phyloP scores from a whole-genome alignment of 2,113 vertebrate species.

The Bagarius yarrelli region DNA sequence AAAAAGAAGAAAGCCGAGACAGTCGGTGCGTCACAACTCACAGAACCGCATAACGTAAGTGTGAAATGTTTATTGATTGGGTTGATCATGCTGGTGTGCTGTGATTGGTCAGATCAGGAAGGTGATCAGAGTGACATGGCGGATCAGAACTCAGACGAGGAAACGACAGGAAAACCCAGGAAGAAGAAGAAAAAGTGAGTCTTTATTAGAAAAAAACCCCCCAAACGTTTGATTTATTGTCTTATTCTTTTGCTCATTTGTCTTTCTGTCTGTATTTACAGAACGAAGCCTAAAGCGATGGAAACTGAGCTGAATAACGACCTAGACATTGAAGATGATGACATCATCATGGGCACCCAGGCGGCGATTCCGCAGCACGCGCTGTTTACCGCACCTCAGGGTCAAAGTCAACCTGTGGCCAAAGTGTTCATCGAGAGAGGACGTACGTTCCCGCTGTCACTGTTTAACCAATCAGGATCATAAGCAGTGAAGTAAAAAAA shows the following conservation, averaged over 20 bases:
- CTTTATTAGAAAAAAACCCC: neutral
- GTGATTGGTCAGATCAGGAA: constrained; percentile 61
- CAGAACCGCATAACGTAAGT: neutral
- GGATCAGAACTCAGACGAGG: constrained; percentile 76
- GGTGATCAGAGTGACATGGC: constrained; percentile 70
- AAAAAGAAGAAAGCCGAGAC: constrained; percentile 78
- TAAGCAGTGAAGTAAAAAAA: too few relatives aligned
- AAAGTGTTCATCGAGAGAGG: constrained; percentile 92
- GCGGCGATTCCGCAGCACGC: constrained; percentile 72
- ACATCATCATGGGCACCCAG: constrained; percentile 80
- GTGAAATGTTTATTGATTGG: neutral
- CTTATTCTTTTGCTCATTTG: neutral
- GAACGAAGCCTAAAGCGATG: constrained; percentile 69
- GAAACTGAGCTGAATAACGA: constrained; percentile 76
- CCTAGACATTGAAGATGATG: constrained; percentile 86
- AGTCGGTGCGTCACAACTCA: constrained; percentile 54
- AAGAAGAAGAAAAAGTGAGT: constrained; percentile 90
- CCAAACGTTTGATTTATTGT: too few relatives aligned
- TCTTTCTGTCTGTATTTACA: constrained; percentile 7
- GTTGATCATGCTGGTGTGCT: neutral
- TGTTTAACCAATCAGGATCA: neutral
- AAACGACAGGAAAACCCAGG: constrained; percentile 73
- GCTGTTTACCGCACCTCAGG: constrained; percentile 80
- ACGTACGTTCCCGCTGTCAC: constrained; percentile 73
- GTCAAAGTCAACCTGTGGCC: constrained; percentile 85